Evolutionary conservation across 64 coral and sea anemone species (phyloP).

Genomic region (Montipora efflorescens): DNA sequence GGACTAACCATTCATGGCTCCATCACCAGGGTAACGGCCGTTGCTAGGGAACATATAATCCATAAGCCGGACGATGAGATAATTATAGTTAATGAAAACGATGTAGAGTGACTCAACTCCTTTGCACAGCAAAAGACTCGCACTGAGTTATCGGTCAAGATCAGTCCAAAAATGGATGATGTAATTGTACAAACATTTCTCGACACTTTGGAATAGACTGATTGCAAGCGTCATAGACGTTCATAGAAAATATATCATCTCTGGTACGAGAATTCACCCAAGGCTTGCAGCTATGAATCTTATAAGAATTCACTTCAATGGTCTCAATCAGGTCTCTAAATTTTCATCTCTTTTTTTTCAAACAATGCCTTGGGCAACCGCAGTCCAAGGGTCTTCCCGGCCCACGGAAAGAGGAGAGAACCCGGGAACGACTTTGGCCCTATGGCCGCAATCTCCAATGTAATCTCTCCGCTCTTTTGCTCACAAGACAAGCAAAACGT

Average conservation of each 20-base stretch:
- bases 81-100: constrained; percentile 1
- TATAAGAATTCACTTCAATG: neutral
- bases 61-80: constrained; percentile 8
- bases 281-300: neutral
- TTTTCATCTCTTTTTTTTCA: no score
- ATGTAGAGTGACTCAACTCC: neutral
- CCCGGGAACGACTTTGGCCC: no score
- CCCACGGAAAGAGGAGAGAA: no score
- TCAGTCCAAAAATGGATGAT: neutral
- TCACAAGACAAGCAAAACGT: no score
- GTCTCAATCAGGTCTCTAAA: neutral
- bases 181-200: neutral
- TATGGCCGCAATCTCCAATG: no score
- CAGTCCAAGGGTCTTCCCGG: no score
- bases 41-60: constrained; percentile 14
- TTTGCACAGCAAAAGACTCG: neutral
- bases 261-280: neutral
- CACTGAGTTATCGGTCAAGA: neutral
- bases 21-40: constrained; percentile 21
- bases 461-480: no score
- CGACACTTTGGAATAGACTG: no score
- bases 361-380: no score
- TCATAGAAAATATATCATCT: neutral
- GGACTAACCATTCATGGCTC: constrained; percentile 11
- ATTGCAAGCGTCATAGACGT: no score